Base-by-base conservation (phyloP, 2,888 invertebrate genomes). In the Pollenia griseotomentosa region DNA sequence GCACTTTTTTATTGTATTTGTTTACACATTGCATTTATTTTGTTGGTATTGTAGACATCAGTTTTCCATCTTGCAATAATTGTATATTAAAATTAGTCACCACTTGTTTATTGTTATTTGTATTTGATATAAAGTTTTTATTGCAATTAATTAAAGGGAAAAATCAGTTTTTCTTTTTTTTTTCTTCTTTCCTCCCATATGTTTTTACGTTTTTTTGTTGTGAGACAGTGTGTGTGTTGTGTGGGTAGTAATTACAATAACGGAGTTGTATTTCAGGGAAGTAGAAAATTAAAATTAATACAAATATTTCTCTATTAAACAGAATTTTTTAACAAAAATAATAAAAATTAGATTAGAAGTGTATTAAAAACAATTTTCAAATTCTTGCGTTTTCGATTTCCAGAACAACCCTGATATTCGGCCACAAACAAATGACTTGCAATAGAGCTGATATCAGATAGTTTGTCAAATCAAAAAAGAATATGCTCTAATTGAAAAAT, bases 61-160 rank as follows among this genome's bases (percentile, higher is more conserved):
- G 6, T 59, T 42, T 68, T 46, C n/a, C 33, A 4, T 46, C 48
- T 53, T 55, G 11, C 40, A 73, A 65, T 19, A 48, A 66, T 75
- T 80, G 19, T n/a, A 57, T 70, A 65, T 61, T 79, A 59, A 71
- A 81, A 85, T 85, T 85, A 85, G 85, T 81, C 85, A 85, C 85
- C 81, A 61, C 23, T 81, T 63, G 71, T 11, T 71, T 71, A 57
- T 80, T 80, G 46, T 68, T 73, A 61, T 63, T 85, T 75, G 44
- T 71, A 75, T 85, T 70, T 75, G 61, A 53, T 63, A 85, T 55
- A 55, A 61, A 68, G 4, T 33, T 65, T 81, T 75, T 81, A 75
- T 81, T 77, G 71, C 53, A 77, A 77, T 85, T 85, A 85, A 85
- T 85, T 85, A 75, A 81, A 75, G 51, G 66, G 51, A 75, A 82